A percentile compares a stretch with the other conserved stretches of the same genome.
Evolutionary conservation across 2,888 invertebrate species (phyloP).

Genomic region (Zaprionus bogoriensis): DNA sequence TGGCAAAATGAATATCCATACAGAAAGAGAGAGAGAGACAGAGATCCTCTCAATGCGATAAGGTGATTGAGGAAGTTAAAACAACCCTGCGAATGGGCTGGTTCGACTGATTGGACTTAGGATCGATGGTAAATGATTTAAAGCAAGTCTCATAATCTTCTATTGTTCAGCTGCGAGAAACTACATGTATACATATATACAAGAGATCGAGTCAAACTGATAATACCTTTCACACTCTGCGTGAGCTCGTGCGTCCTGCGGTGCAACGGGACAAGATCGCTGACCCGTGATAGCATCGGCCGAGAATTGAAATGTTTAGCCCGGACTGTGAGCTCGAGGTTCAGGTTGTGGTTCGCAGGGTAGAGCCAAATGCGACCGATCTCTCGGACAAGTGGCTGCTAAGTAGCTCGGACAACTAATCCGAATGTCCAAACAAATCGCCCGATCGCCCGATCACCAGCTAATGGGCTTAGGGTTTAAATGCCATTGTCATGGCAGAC

Average conservation of each 20-base stretch:
- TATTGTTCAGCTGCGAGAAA: slow-evolving; percentile 68
- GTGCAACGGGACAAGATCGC: slow-evolving; percentile 52
- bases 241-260: slow-evolving; percentile 63
- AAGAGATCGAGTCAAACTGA: slow-evolving; percentile 70
- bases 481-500: slow-evolving; percentile 20
- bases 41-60: slow-evolving; percentile 46
- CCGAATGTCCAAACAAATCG: slow-evolving; percentile 45
- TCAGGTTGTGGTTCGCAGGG: not conserved
- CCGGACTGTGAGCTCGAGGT: not conserved
- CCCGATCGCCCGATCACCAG: slow-evolving; percentile 1
- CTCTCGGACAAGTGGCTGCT: slow-evolving; percentile 49
- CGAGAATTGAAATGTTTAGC: slow-evolving; percentile 61
- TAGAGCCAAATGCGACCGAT: slow-evolving; percentile 19
- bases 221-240: slow-evolving; percentile 77
- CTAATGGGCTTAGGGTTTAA: slow-evolving; percentile 41
- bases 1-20: slow-evolving; percentile 53
- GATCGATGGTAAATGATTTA: slow-evolving; percentile 69
- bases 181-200: slow-evolving; percentile 71
- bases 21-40: slow-evolving; percentile 17
- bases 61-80: slow-evolving; percentile 51
- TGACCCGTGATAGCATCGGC: slow-evolving; percentile 43
- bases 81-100: slow-evolving; percentile 45
- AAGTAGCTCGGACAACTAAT: slow-evolving; percentile 46
- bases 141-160: slow-evolving; percentile 76
- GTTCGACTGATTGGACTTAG: slow-evolving; percentile 33